Conservation (phyloP, 1,140 invertebrate species). For the Diprion similis region DNA sequence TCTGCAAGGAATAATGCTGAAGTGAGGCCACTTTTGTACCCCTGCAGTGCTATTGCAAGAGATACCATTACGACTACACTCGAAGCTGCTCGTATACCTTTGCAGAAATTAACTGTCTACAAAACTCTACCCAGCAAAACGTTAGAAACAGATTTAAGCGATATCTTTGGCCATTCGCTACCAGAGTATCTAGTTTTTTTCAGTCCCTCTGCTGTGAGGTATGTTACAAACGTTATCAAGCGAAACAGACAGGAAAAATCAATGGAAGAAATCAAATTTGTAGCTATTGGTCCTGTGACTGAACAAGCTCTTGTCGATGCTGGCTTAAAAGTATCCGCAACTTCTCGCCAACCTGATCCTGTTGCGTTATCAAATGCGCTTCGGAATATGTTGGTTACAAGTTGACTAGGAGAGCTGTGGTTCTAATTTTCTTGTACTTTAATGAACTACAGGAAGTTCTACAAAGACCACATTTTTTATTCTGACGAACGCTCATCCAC, state of each 20-base stretch:
- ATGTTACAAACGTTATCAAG: conserved; percentile 32
- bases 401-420: too few relatives aligned
- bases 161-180: conserved; percentile 31
- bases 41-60: conserved; percentile 53
- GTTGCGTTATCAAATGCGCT: conserved; percentile 44
- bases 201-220: conserved; percentile 53
- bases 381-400: background rate
- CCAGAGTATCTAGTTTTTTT: conserved; percentile 49
- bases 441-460: too few relatives aligned
- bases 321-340: conserved; percentile 38
- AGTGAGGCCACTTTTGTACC: conserved; percentile 48
- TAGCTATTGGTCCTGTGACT: conserved; percentile 57
- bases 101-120: conserved; percentile 51
- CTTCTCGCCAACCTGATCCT: conserved; percentile 52
- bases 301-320: conserved; percentile 42
- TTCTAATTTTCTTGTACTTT: too few relatives aligned
- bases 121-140: conserved; percentile 44
- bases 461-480: too few relatives aligned
- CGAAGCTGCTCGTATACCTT: conserved; percentile 31
- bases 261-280: conserved; percentile 40
- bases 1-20: conserved; percentile 5
- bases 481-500: too few relatives aligned
- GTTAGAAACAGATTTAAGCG: conserved; percentile 39
- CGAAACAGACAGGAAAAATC: conserved; percentile 24
- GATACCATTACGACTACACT: conserved; percentile 50